phyloP scores from a whole-genome alignment of 2,113 vertebrate species.

The Myotis yumanensis region DNA sequence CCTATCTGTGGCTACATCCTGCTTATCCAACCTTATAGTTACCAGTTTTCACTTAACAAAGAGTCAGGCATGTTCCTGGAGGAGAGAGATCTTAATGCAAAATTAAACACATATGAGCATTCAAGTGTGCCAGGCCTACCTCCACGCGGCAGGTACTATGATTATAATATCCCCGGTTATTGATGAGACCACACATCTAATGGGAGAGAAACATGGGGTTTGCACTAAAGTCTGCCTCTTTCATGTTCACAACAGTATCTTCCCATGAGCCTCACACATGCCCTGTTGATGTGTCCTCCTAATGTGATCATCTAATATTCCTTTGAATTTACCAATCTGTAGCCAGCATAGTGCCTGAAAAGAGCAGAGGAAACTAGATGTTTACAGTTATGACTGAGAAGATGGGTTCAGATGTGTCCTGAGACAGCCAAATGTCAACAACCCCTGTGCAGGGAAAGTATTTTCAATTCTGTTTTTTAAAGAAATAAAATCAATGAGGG shows the following conservation, averaged over 20 bases:
- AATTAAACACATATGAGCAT: not conserved
- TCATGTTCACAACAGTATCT: not conserved
- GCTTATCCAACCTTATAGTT: not conserved
- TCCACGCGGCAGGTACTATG: not conserved
- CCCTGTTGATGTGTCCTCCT: not conserved
- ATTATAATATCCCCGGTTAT: not conserved
- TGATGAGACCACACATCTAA: not conserved
- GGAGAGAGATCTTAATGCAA: not conserved
- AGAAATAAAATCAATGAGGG: conserved; percentile 48
- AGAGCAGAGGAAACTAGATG: not conserved
- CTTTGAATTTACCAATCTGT: not conserved
- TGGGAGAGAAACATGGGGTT: not conserved
- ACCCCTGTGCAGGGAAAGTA: not conserved
- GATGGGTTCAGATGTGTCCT: not conserved
- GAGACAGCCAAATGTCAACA: not conserved
- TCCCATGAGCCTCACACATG: not conserved
- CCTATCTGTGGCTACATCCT: not conserved
- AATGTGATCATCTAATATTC: not conserved
- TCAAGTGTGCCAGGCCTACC: rapidly evolving
- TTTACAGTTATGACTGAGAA: not conserved
- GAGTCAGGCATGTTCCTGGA: not conserved
- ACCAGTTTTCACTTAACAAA: not conserved
- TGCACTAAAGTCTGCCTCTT: not conserved
- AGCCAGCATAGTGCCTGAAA: not conserved
- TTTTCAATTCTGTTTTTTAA: conserved; percentile 38